These are phyloP conservation scores for Germaria angustata DNA, from an alignment of 2,888 invertebrate species.

Conservation along the genomic window DNA sequence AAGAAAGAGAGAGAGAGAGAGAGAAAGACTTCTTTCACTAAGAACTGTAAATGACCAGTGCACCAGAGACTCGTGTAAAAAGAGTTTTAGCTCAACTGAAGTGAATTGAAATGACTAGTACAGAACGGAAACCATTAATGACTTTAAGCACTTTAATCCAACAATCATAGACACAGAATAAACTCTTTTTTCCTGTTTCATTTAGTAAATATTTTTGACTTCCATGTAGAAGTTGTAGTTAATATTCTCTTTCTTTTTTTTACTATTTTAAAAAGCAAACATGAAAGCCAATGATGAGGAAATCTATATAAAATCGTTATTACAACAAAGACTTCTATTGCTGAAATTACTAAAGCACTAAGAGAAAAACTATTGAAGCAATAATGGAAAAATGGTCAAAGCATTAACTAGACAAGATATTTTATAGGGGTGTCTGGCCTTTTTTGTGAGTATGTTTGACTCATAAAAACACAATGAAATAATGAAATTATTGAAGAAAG, in stretches of 20 bases:
- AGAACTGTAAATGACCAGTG: conserved; percentile 54
- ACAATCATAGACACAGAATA: conserved; percentile 54
- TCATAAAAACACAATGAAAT: no score
- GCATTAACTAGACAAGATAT: no score
- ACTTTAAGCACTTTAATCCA: conserved; percentile 67
- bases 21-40: conserved; percentile 10
- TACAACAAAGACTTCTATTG: conserved; percentile 25
- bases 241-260: neutral
- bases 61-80: neutral
- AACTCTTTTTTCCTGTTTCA: conserved; percentile 17
- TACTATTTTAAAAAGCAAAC: conserved; percentile 19
- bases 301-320: conserved; percentile 58
- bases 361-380: neutral
- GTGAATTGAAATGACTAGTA: conserved; percentile 28
- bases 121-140: conserved; percentile 66
- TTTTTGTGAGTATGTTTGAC: no score
- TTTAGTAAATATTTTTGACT: neutral
- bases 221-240: neutral
- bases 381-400: no score
- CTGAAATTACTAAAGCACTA: conserved; percentile 3
- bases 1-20: neutral
- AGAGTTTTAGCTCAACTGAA: conserved; percentile 13
- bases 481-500: no score
- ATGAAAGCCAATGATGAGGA: conserved; percentile 56
- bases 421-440: no score